Evolutionary conservation across 1,140 invertebrate species (phyloP), one percentile per base, ranked within the genome.

Genomic region (Adelges cooleyi): DNA sequence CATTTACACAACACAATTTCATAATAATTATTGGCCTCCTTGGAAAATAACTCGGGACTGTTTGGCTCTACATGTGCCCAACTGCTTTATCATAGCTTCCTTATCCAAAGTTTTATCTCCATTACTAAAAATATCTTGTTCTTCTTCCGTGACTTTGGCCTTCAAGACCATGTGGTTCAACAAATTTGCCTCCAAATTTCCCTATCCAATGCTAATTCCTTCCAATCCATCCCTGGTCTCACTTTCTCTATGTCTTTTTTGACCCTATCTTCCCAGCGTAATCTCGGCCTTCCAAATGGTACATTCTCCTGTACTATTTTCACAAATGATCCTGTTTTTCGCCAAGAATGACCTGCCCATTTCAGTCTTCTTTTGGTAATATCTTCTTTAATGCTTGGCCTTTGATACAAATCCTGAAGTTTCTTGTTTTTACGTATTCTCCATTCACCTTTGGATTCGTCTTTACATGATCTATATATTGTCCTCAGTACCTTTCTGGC

Each of bases 211-310:
- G 27, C 25, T 51, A 51, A 33, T 6, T 51, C 27, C 49, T 51
- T 51, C 27, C n/a, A 51, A 33, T 51, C 27, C 27, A 33, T 51
- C 17, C 25, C 49, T 51, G 49, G 48, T n/a, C 23, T 27, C 23
- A 50, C 3, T 51, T 51, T 51, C 2, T 33, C 49, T n/a, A n/a
- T 51, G 17, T 33, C 49, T 33, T 51, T n/a, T 18, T 51, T 29
- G 3, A 51, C 3, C 17, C 49, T 33, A 51, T 33, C n/a, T 33
- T 51, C 27, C 49, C 15, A 33, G 29, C 10, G 15, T 51, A 51
- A n/a, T 33, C 49, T 33, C 49, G 25, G 49, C 23, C 49, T 33
- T 51, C n/a, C 49, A 51, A 51, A n/a, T 51, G 49, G 48, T n/a
- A n/a, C 27, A 51, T 51, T 51, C 6, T 51, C 49, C 8, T 25